Conservation (phyloP, 1,140 invertebrate species). For the Drosophila dunni region DNA sequence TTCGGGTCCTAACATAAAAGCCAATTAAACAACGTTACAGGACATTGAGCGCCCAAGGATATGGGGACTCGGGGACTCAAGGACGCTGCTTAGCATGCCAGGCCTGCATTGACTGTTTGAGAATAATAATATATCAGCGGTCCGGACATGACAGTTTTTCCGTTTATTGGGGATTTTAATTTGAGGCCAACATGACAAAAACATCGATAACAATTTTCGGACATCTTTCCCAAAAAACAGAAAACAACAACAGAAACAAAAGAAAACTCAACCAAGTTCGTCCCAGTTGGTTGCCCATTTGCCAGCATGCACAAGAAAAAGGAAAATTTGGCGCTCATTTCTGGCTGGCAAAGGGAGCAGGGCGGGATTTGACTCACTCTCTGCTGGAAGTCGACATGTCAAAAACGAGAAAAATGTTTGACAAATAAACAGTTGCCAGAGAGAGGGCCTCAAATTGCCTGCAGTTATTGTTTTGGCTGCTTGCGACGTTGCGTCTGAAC, state of each 20-base stretch:
- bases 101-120: constrained; percentile 63
- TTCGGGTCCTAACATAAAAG: constrained; percentile 49
- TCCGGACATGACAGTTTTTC: constrained; percentile 66
- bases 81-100: constrained; percentile 66
- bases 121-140: constrained; percentile 77
- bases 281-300: constrained; percentile 69
- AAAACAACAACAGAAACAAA: constrained; percentile 2
- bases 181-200: constrained; percentile 81
- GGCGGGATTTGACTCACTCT: neutral
- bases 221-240: constrained; percentile 43
- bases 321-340: constrained; percentile 62
- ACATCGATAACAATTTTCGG: constrained; percentile 81
- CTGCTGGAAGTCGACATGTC: constrained; percentile 79
- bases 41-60: constrained; percentile 25
- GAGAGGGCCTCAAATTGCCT: constrained; percentile 67
- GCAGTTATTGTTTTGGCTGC: constrained; percentile 76
- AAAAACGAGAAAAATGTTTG: constrained; percentile 78
- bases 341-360: constrained; percentile 7
- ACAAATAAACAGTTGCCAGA: constrained; percentile 79
- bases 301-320: constrained; percentile 8
- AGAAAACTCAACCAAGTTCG: constrained; percentile 38
- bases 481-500: constrained; percentile 35
- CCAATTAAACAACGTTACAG: constrained; percentile 74
- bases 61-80: constrained; percentile 11
- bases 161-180: constrained; percentile 79